Evolutionary conservation across 2,888 invertebrate species (phyloP).

Genomic region (Merodon equestris): DNA sequence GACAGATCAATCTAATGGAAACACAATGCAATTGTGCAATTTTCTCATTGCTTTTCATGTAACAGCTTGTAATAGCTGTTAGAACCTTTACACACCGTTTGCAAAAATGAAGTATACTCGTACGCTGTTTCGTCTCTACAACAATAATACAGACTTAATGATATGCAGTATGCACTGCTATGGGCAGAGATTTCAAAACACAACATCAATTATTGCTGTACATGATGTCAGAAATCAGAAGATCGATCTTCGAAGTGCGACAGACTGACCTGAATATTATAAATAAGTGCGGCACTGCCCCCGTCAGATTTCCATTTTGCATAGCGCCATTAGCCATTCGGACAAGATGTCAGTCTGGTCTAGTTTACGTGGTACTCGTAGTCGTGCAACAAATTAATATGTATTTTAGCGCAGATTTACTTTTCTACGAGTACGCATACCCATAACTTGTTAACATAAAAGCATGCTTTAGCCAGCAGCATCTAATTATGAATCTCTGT

Average conservation of each 20-base stretch:
- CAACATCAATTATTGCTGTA: not conserved
- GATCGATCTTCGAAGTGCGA: conserved; percentile 50
- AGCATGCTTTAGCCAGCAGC: conserved; percentile 38
- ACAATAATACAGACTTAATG: conserved; percentile 17
- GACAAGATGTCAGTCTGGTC: conserved; percentile 1
- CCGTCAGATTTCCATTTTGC: conserved; percentile 8
- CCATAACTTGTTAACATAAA: not conserved
- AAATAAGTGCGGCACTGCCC: conserved; percentile 47
- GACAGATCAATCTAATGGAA: no score
- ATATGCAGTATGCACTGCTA: not conserved
- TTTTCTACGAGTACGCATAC: conserved; percentile 41
- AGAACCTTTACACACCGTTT: no score
- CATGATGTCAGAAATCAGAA: conserved; percentile 42
- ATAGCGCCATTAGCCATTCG: not conserved
- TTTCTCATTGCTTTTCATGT: no score
- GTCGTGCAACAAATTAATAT: conserved; percentile 53
- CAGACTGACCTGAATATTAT: conserved; percentile 61
- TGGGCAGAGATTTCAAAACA: conserved; percentile 25
- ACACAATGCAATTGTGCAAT: no score
- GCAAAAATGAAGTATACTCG: no score
- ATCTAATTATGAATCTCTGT: conserved; percentile 42
- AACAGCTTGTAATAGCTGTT: no score
- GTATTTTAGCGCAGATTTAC: conserved; percentile 47
- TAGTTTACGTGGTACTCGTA: conserved; percentile 34
- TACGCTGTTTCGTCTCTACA: conserved; percentile 2